A percentile compares a stretch with the other conserved stretches of the same genome.
Conservation (phyloP, 2,113 vertebrate species). For the Nansenia antarctica region DNA sequence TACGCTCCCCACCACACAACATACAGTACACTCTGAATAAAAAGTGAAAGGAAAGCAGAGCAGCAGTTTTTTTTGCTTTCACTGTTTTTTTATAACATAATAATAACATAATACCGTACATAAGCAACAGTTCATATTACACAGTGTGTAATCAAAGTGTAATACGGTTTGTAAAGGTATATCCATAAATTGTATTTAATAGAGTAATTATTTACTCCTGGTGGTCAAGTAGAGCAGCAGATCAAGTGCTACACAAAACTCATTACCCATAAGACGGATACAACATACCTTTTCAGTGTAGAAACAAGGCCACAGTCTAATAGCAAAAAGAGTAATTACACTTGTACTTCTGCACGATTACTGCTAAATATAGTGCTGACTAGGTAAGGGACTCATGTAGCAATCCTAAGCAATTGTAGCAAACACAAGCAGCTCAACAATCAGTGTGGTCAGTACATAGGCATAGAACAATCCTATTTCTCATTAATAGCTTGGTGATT, state of each 20-base stretch:
- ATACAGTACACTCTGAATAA: background rate
- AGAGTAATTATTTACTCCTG: background rate
- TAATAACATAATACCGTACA: too few species aligned
- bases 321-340: too few species aligned
- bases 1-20: background rate
- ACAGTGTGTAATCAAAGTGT: background rate
- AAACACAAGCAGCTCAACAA: too few species aligned
- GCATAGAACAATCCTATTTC: constrained; percentile 7
- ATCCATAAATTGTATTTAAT: background rate
- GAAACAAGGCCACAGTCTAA: too few species aligned
- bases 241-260: too few species aligned
- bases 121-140: background rate
- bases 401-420: too few species aligned
- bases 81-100: background rate
- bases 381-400: too few species aligned
- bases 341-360: too few species aligned
- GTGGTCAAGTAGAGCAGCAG: too few species aligned
- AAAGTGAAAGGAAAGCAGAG: background rate
- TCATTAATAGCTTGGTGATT: constrained; percentile 27
- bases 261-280: too few species aligned
- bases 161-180: background rate
- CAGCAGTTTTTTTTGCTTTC: background rate
- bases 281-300: too few species aligned
- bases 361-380: too few species aligned
- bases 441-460: constrained; percentile 9